Evolutionary conservation across 1,140 invertebrate species (phyloP), one percentile per base, ranked within the genome.

Genomic region (Drosophila persimilis): DNA sequence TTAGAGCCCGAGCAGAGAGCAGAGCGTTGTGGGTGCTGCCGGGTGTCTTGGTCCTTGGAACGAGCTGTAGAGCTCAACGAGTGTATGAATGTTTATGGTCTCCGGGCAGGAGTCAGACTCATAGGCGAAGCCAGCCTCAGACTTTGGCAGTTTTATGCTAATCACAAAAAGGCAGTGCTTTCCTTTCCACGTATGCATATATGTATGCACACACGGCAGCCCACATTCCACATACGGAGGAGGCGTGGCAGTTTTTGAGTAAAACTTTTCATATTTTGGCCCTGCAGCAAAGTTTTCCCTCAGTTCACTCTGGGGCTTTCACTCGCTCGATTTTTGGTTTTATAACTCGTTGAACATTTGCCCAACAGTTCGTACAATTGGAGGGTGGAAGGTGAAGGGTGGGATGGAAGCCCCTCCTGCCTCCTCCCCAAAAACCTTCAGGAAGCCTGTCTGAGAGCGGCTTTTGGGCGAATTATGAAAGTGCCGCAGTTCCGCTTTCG

Each of bases 71-170:
- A 15, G 17, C 29, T 63, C n/a, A 39, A 46, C 22, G 26, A 69
- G 59, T 43, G 50, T 59, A 66, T 60, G 58, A 84, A 84, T 84
- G 79, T 62, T 83, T 83, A 71, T 74, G 70, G 54, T 57, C 64
- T 62, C 31, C 22, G 45, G 67, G 63, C 48, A 0, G 2, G 35
- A 43, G 62, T 66, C 17, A 13, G 44, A 67, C 47, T 56, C 50
- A 17, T 31, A 69, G 43, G 35, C 60, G 55, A 56, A 31, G 50
- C 47, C 54, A 35, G 35, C 51, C 54, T 78, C 64, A 74, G 73
- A 83, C 81, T 85, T 88, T 83, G 83, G 83, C 78, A 85, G 64
- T 81, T 85, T 85, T 85, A 85, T 85, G 81, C 81, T 85, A 85
- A 85, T 85, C 81, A 88, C 73, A 83, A 83, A 85, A 88, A 83